Percentiles rank a stretch among this genome's conserved stretches.
phyloP scores from a whole-genome alignment of 2,113 vertebrate species.

The Amblyopsis rosae region DNA sequence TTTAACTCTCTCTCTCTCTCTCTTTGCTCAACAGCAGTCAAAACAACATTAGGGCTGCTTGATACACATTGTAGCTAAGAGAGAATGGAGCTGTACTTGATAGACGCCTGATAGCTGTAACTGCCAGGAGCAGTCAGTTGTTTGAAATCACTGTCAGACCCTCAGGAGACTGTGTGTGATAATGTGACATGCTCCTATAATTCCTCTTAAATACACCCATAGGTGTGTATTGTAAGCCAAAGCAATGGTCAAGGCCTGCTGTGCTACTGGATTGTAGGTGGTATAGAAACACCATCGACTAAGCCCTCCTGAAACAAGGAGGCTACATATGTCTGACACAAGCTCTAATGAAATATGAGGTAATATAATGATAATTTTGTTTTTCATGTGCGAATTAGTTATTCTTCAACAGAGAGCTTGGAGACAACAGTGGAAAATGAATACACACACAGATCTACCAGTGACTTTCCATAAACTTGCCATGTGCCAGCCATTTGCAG shows the following conservation, averaged over 20 bases:
- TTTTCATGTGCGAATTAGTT: conserved; percentile 26
- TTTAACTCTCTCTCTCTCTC: conserved; percentile 21
- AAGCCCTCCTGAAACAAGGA: conserved; percentile 29
- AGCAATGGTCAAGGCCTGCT: conserved; percentile 10
- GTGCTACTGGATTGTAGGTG: conserved; percentile 17
- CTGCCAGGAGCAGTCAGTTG: conserved; percentile 11
- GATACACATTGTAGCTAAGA: conserved; percentile 9
- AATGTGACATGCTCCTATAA: conserved; percentile 30
- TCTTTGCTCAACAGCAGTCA: conserved; percentile 45
- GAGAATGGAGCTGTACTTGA: neutral
- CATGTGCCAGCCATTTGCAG: conserved; percentile 56
- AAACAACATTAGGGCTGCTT: conserved; percentile 43
- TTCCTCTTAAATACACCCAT: conserved; percentile 27
- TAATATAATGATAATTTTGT: conserved; percentile 49
- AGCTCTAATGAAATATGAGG: conserved; percentile 43
- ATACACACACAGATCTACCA: conserved; percentile 57
- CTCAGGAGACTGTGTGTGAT: conserved; percentile 17
- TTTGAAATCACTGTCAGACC: conserved; percentile 5
- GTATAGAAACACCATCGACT: conserved; percentile 49
- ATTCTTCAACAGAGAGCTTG: conserved; percentile 21
- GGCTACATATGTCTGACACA: conserved; percentile 33
- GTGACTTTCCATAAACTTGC: conserved; percentile 74
- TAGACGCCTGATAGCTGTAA: neutral
- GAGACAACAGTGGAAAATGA: conserved; percentile 21
- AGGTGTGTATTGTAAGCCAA: conserved; percentile 4